Evolutionary conservation across 2,888 invertebrate species (phyloP), one percentile per base, ranked within the genome.

Genomic region (Eupeodes luniger): DNA sequence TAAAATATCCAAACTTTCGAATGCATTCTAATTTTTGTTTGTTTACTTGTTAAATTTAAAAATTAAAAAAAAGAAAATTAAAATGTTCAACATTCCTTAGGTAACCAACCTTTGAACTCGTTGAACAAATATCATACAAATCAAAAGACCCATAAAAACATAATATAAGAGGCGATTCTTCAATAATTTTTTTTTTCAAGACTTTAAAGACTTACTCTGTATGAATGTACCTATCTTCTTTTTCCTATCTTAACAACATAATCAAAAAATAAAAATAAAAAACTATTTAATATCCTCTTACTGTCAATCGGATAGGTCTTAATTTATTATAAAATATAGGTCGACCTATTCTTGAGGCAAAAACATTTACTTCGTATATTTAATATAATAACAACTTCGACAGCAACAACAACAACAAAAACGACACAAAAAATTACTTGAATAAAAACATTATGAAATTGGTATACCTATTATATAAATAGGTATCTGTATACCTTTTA

Each of bases 301-400:
- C 16, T 53, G 34, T 72, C 57, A 66, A 10, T 57, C 27, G 49
- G 57, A 81, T 27, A 66, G 53, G 62, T 74, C 55, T 72, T 81
- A 49, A 74, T 66, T 66, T 47, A 16, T 11, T 27, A 7, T 47
- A 47, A 19, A 19, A 62, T 59, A 69, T 61, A 74, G 66, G 80
- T 81, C 80, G 66, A 59, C 74, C 66, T 64, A 40, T 74, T 14
- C 7, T 5, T 34, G 1, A 19, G 64, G 12, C 66, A 74, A 59
- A 51, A 66, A 59, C 66, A 81, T 81, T 57, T 74, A 81, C 74
- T 81, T 74, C 34, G 19, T 53, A 57, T 74, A 57, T 74, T 66
- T 66, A 34, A 66, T 57, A 44, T 19, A 47, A 64, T 27, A 64
- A 64, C 44, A 64, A 64, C 64, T 27, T 27, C 27, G 27, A 44